phyloP scores from a whole-genome alignment of 2,888 invertebrate species.

The Tachina fera region DNA sequence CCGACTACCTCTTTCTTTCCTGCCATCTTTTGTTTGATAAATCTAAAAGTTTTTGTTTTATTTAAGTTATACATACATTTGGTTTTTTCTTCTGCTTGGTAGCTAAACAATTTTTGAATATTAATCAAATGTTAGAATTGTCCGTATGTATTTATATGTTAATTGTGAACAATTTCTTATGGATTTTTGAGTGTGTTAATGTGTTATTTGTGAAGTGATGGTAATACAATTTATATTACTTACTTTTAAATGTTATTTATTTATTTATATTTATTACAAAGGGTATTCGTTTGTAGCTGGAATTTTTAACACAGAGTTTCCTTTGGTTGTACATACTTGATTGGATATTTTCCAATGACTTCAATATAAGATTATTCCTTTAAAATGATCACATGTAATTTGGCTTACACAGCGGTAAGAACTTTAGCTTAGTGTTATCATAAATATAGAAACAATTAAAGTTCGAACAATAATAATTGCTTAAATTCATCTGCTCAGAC shows the following conservation, averaged over 20 bases:
- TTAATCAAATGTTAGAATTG: conserved; percentile 51
- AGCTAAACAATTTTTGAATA: conserved; percentile 68
- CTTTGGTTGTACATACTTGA: too few species aligned
- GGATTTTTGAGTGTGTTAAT: conserved; percentile 14
- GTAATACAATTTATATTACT: conserved; percentile 63
- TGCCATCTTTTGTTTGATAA: conserved; percentile 47
- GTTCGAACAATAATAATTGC: too few species aligned
- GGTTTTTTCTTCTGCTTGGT: conserved; percentile 31
- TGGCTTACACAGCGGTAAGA: too few species aligned
- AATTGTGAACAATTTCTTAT: background rate
- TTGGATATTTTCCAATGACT: too few species aligned
- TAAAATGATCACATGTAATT: too few species aligned
- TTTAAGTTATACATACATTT: conserved; percentile 36
- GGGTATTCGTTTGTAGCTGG: background rate
- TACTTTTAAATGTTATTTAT: conserved; percentile 69
- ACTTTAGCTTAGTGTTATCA: too few species aligned
- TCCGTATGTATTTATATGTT: conserved; percentile 19
- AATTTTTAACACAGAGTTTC: too few species aligned
- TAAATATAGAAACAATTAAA: too few species aligned
- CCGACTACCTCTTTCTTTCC: conserved; percentile 59
- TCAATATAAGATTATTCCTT: too few species aligned
- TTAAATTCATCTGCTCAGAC: too few species aligned
- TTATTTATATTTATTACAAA: conserved; percentile 26
- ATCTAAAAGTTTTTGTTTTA: conserved; percentile 53
- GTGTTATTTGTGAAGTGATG: conserved; percentile 37